A percentile compares a stretch with the other conserved stretches of the same genome.
These are phyloP conservation scores for Cephus cinctus DNA, from an alignment of 1,140 invertebrate genomes.

Conservation along the genomic window DNA sequence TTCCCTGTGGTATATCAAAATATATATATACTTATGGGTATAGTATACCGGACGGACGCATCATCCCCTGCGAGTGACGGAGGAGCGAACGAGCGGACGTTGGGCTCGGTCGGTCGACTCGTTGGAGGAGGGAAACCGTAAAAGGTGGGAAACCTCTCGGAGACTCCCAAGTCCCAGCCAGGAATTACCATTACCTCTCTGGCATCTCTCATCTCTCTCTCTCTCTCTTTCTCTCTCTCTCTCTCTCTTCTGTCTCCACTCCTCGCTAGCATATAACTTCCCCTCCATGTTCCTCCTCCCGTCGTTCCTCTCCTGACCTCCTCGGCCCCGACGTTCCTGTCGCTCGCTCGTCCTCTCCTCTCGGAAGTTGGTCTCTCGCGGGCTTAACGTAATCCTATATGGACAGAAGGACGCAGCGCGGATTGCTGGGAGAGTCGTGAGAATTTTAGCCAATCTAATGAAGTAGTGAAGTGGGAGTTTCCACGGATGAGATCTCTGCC, in stretches of 20 bases:
- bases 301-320: constrained; percentile 18
- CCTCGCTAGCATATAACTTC: not conserved
- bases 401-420: too few species aligned
- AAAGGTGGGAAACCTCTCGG: constrained; percentile 11
- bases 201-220: constrained; percentile 26
- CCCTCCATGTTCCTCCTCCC: constrained; percentile 9
- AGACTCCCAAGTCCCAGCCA: constrained; percentile 42
- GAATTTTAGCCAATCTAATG: too few species aligned
- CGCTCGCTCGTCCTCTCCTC: constrained; percentile 23
- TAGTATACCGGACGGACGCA: constrained; percentile 13
- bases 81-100: constrained; percentile 19
- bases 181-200: constrained; percentile 40
- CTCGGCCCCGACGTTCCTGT: too few species aligned
- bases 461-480: too few species aligned
- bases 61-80: constrained; percentile 25
- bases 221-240: constrained; percentile 20
- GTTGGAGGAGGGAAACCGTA: constrained; percentile 3
- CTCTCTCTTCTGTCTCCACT: not conserved
- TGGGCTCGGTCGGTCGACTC: constrained; percentile 19
- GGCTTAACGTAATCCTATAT: too few species aligned
- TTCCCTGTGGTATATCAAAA: constrained; percentile 5
- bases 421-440: too few species aligned
- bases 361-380: not conserved
- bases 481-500: too few species aligned
- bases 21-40: constrained; percentile 14